Base-by-base conservation (phyloP, 2,113 vertebrate genomes). In the Acanthochromis polyacanthus region DNA sequence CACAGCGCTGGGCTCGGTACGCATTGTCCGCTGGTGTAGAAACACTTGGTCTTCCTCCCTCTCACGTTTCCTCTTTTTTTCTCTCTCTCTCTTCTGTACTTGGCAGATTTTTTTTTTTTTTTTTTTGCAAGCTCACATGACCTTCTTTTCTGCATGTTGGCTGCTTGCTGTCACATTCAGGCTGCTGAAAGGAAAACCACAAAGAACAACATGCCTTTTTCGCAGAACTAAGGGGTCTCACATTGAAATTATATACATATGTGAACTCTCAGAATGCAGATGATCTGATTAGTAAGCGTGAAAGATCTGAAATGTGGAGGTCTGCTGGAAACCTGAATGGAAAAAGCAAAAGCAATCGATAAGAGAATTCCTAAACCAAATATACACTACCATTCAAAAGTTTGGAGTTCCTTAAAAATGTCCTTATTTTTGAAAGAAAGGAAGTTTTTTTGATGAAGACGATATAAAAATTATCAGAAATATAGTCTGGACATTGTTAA, bases 171-270 rank as follows among this genome's bases (percentile, higher is more conserved):
- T 88, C 71, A 81, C 62, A 86, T 70, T 86, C 57, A 63, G 12
- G 56, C 57, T 30, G 55, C 75, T 52, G 30, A 62, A 70, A 48
- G 71, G 71, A 20, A 89, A 90, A 89, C 89, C 85, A 57, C 90
- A 88, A 70, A 91, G 84, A 91, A 89, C 86, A 91, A 89, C 86
- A 90, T 32, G 60, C 38, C 22, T 63, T 55, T 48, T 82, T 85
- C 67, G n/a, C 58, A 89, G 77, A 91, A 82, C 12, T 52, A 5
- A 40, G 4, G 62, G 82, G 75, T 75, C 68, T 53, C 40, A 19
- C 23, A 5, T 46, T 79, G 50, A 40, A 64, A 48, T 23, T 23
- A 4, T 2, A n/a, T 15, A 12, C 38, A 70, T 5, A 10, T 75
- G 56, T 82, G 55, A 50, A 40, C 15, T 4, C 3, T 12, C 0